Evolutionary conservation across 2,888 invertebrate genomes (phyloP).

Genomic region (Cybosia mesomella): DNA sequence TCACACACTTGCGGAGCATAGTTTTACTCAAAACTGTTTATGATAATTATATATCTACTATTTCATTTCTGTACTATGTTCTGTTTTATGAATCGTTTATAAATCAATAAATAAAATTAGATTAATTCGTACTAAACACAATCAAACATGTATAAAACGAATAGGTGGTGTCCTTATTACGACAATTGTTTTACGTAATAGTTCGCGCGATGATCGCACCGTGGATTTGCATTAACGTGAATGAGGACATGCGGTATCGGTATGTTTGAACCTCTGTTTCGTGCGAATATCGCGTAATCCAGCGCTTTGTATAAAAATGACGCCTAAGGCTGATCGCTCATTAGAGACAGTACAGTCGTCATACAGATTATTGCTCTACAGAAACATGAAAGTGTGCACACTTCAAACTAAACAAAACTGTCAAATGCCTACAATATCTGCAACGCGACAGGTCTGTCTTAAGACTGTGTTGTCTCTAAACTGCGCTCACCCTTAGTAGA

Average conservation of each 20-base stretch:
- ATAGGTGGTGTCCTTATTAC: not conserved
- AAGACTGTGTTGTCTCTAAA: too few relatives aligned
- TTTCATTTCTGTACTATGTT: not conserved
- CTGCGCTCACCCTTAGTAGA: too few relatives aligned
- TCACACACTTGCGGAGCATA: not conserved
- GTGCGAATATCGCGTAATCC: not conserved
- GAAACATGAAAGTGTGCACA: too few relatives aligned
- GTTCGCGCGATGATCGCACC: not conserved
- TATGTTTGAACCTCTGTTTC: not conserved
- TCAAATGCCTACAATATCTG: too few relatives aligned
- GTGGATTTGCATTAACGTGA: not conserved
- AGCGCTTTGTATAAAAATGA: not conserved
- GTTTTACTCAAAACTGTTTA: too few relatives aligned
- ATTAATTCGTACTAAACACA: not conserved
- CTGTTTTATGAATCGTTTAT: not conserved
- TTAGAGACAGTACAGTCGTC: too few relatives aligned
- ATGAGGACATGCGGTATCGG: not conserved
- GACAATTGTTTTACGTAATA: not conserved
- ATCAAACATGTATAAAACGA: not conserved
- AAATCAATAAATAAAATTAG: too few relatives aligned
- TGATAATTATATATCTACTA: too few relatives aligned
- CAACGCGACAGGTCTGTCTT: too few relatives aligned
- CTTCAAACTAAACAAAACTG: too few relatives aligned
- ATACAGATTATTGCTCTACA: too few relatives aligned
- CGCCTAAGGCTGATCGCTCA: too few relatives aligned